Conservation (phyloP, 2,113 vertebrate species). For the Turnix velox region DNA sequence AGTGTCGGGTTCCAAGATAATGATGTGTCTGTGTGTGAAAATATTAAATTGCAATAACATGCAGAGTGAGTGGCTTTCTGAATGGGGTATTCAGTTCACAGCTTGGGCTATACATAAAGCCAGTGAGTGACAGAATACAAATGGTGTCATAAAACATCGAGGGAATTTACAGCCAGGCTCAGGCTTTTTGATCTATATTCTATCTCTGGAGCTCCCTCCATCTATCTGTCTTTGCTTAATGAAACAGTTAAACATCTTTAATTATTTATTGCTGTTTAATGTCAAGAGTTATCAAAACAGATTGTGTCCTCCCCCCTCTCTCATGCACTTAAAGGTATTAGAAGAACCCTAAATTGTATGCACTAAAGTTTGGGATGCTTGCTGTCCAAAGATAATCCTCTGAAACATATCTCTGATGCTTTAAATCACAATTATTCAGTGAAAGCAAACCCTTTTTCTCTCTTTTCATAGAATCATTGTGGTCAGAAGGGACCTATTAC, state of each 20-base stretch:
- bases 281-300: slow-evolving; percentile 47
- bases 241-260: slow-evolving; percentile 48
- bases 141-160: slow-evolving; percentile 79
- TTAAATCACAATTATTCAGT: rapidly evolving
- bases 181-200: slow-evolving; percentile 20
- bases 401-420: neutral
- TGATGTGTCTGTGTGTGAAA: slow-evolving; percentile 95
- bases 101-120: slow-evolving; percentile 69
- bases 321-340: neutral
- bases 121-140: slow-evolving; percentile 93
- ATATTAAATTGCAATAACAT: slow-evolving; percentile 99
- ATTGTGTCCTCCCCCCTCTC: neutral
- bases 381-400: neutral
- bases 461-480: too few species aligned
- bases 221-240: slow-evolving; percentile 25
- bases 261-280: slow-evolving; percentile 64
- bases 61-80: slow-evolving; percentile 84
- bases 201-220: neutral
- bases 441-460: neutral
- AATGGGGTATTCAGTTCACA: slow-evolving; percentile 88
- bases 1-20: slow-evolving; percentile 92
- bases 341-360: neutral
- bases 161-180: slow-evolving; percentile 38
- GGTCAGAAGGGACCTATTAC: too few species aligned
- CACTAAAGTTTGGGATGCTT: neutral